Evolutionary conservation across 2,113 vertebrate genomes (phyloP).

Genomic region (Bubo bubo): DNA sequence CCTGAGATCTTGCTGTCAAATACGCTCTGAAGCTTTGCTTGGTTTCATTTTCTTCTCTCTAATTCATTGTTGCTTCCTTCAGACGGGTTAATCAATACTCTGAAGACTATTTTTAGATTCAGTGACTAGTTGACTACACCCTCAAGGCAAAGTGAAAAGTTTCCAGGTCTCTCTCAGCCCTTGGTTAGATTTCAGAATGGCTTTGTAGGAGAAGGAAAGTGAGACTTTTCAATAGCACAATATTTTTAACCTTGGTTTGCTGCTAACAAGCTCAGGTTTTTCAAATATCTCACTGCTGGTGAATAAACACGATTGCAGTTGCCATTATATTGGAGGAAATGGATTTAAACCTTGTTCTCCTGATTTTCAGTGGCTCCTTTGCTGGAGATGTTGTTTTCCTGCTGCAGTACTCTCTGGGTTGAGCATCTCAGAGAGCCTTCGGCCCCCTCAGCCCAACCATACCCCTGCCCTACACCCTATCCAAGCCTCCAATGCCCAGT

Average conservation of each 20-base stretch:
- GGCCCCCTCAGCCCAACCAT: neutral
- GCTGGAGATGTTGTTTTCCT: neutral
- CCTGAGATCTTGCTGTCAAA: neutral
- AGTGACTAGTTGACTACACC: neutral
- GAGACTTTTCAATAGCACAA: neutral
- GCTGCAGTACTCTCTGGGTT: neutral
- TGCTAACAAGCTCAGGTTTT: neutral
- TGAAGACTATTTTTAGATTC: slow-evolving; percentile 21
- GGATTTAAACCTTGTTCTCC: neutral
- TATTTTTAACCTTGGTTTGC: neutral
- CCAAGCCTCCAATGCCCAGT: rapidly evolving
- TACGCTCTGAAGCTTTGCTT: neutral
- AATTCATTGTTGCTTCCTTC: slow-evolving; percentile 6
- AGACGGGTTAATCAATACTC: slow-evolving; percentile 20
- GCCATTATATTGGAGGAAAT: neutral
- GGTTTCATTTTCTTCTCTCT: slow-evolving; percentile 4
- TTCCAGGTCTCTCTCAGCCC: neutral
- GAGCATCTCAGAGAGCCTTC: neutral
- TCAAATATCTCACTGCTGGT: neutral
- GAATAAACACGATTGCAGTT: neutral
- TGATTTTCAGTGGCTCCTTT: neutral
- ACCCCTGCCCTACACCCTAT: neutral
- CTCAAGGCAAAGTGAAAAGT: neutral
- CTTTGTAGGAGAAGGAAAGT: neutral
- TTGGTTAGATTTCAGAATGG: neutral